Evolutionary conservation across 2,888 invertebrate species (phyloP), one percentile per base, ranked within the genome.

Genomic region (Fissipunctia ypsillon): DNA sequence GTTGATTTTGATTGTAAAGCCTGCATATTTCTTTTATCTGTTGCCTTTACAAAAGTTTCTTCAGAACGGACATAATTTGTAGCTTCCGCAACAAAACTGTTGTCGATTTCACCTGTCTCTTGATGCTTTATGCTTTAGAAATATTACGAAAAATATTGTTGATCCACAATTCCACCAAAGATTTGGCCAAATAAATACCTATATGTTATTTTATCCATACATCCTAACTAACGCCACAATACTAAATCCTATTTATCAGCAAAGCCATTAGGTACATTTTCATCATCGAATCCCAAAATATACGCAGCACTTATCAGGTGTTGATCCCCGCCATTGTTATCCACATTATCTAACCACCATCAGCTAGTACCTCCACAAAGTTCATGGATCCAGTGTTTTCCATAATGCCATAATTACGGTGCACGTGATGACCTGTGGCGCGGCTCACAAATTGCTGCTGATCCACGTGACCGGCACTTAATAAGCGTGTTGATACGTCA

Each of bases 401-500:
- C 63, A 64, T 79, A 67, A 74, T 69, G n/a, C 74, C 41, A 80
- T 84, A 64, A 74, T 75, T 71, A 84, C 43, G 9, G 12, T 59
- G 35, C 70, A 81, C 76, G 78, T 81, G 69, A 78, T 69, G 75
- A 65, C 61, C 48, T 63, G 56, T 28, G 71, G 60, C 80, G 54
- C 69, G 61, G 56, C 70, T 68, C 52, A 81, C 76, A 83, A 82
- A 84, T 78, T 65, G 56, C 70, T 59, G 57, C 69, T 69, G 50
- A 69, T 73, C 65, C 78, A 80, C 83, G 83, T 83, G 81, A 81
- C 74, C 4, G 54, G 25, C 66, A 52, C 71, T 76, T 70, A 75
- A 69, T 65, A 80, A 81, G 60, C 80, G 48, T 63, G 68, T 50
- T 68, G 52, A 60, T 64, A 80, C 80, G 80, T 83, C 83, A 80